Conservation (phyloP, 2,113 vertebrate genomes). For the Felis chaus region DNA sequence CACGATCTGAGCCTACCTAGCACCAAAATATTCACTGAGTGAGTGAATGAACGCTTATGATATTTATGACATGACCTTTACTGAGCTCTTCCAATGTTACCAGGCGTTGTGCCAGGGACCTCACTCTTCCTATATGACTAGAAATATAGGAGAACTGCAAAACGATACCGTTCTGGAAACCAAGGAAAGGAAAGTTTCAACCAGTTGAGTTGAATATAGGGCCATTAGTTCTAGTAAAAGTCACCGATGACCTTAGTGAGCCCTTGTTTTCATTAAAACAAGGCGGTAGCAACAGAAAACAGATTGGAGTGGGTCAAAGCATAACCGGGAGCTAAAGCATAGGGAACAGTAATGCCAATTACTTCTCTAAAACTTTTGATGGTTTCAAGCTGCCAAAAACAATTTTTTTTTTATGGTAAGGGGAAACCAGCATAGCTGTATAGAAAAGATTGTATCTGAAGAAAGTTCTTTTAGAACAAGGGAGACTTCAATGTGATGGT, state of each 20-base stretch:
- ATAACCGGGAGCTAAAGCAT: background rate
- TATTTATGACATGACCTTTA: background rate
- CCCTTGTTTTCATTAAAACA: background rate
- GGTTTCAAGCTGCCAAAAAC: background rate
- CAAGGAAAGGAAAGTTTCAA: background rate
- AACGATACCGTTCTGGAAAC: background rate
- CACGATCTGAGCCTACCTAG: background rate
- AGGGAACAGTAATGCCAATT: background rate
- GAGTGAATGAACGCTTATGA: background rate
- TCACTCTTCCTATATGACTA: background rate
- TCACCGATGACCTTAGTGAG: background rate
- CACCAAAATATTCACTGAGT: background rate
- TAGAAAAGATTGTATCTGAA: background rate
- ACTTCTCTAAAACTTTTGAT: background rate
- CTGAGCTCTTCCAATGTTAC: background rate
- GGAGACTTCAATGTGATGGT: background rate
- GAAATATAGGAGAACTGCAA: background rate
- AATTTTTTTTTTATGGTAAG: background rate
- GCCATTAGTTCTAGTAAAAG: background rate
- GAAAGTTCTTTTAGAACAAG: background rate
- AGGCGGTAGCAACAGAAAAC: background rate
- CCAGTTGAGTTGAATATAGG: background rate
- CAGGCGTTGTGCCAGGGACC: background rate
- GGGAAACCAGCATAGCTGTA: background rate
- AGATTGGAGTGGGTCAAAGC: background rate